Evolutionary conservation across 2,113 vertebrate species (phyloP).

Genomic region (Lepidothrix coronata): DNA sequence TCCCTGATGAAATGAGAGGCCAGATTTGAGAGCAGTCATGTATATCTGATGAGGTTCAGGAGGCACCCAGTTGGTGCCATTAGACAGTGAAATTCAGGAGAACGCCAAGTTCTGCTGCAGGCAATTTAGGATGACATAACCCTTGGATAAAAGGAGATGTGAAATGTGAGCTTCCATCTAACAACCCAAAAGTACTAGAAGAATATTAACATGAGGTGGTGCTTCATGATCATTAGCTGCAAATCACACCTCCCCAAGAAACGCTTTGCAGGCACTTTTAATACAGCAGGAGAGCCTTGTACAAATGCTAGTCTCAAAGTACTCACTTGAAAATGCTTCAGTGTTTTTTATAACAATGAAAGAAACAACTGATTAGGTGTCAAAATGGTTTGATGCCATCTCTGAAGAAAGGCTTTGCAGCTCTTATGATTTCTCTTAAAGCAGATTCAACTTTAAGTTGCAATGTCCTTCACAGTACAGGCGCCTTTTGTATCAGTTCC

Average conservation of each 20-base stretch:
- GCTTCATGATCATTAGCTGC: not conserved
- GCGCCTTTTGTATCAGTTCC: not conserved
- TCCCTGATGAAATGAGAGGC: fast-evolving
- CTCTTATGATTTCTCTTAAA: not conserved
- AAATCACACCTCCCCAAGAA: not conserved
- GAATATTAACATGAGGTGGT: not conserved
- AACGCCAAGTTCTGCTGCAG: not conserved
- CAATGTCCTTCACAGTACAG: not conserved
- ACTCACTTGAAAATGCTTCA: not conserved
- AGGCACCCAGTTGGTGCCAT: not conserved
- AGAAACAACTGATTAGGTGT: not conserved
- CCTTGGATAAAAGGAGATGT: not conserved
- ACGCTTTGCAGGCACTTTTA: not conserved
- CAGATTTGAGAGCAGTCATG: constrained; percentile 35
- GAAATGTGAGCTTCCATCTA: not conserved
- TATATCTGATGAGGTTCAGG: not conserved
- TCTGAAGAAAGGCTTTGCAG: constrained; percentile 1
- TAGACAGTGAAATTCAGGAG: not conserved
- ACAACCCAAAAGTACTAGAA: not conserved
- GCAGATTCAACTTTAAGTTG: not conserved
- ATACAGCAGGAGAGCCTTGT: not conserved
- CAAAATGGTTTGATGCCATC: not conserved
- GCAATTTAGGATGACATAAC: constrained; percentile 19
- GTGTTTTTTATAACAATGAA: not conserved
- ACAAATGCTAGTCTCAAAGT: not conserved